phyloP scores from a whole-genome alignment of 1,140 invertebrate genomes.

The Aplysia californica region DNA sequence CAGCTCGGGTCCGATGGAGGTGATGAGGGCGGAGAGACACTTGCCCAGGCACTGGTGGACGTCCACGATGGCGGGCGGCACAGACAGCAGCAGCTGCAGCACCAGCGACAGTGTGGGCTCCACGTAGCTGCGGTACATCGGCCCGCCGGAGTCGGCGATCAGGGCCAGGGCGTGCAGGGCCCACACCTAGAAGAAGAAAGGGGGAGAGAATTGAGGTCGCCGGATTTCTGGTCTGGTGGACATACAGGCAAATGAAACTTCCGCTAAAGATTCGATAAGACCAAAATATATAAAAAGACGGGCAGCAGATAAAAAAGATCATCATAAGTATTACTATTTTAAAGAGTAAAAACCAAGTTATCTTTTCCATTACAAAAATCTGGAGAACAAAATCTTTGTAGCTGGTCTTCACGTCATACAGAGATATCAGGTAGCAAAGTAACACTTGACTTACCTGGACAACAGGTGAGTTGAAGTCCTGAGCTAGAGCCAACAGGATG shows the following conservation, averaged over 20 bases:
- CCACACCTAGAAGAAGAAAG: slow-evolving; percentile 81
- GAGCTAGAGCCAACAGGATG: slow-evolving; percentile 92
- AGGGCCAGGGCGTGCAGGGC: slow-evolving; percentile 93
- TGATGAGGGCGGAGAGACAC: slow-evolving; percentile 92
- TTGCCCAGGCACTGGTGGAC: slow-evolving; percentile 96
- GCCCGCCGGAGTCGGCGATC: slow-evolving; percentile 97
- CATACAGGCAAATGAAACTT: too few species aligned
- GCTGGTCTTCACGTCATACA: too few species aligned
- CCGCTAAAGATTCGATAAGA: too few species aligned
- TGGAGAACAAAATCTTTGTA: too few species aligned
- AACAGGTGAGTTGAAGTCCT: slow-evolving; percentile 89
- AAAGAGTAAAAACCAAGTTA: too few species aligned
- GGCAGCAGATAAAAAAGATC: too few species aligned
- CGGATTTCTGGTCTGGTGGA: too few species aligned
- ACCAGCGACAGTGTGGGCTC: slow-evolving; percentile 92
- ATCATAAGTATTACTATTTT: too few species aligned
- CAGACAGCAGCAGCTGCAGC: slow-evolving; percentile 88
- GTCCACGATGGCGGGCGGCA: slow-evolving; percentile 90
- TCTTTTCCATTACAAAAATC: too few species aligned
- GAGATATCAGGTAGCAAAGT: too few species aligned
- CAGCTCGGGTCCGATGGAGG: slow-evolving; percentile 97
- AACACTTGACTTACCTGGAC: slow-evolving; percentile 86
- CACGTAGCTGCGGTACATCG: slow-evolving; percentile 97
- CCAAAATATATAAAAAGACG: too few species aligned
- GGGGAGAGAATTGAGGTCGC: too few species aligned